These are phyloP conservation scores for Myrmophylax atrothorax DNA, from an alignment of 2,113 vertebrate species.

Conservation along the genomic window DNA sequence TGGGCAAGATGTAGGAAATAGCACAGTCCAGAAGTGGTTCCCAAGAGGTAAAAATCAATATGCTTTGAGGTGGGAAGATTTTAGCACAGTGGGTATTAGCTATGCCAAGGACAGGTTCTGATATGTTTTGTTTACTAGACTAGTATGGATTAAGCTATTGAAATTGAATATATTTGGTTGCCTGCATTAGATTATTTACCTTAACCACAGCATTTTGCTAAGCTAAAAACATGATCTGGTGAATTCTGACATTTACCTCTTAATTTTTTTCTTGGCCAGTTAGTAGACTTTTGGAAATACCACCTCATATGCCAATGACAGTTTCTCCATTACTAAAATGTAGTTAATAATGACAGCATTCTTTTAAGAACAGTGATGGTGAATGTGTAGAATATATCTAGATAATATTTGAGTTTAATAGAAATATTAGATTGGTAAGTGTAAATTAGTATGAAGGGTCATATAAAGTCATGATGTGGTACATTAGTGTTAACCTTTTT, in stretches of 20 bases:
- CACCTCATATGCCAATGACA: not conserved
- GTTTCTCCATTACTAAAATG: not conserved
- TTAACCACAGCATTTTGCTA: not conserved
- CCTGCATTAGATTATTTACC: not conserved
- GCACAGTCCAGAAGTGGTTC: not conserved
- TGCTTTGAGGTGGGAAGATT: not conserved
- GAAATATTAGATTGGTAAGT: not conserved
- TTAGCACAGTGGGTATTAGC: not conserved
- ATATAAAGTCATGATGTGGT: not conserved
- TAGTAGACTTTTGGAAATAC: not conserved
- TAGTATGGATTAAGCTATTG: not conserved
- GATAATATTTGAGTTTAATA: not conserved
- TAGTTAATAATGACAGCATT: not conserved
- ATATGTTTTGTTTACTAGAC: not conserved
- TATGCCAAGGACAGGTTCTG: not conserved
- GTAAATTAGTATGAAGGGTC: not conserved
- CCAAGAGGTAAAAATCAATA: not conserved
- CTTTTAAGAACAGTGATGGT: not conserved
- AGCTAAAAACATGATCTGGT: not conserved
- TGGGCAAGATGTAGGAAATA: not conserved
- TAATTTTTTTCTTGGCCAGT: not conserved
- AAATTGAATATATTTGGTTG: not conserved
- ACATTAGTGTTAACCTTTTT: not conserved
- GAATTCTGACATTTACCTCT: not conserved
- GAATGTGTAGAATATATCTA: not conserved